Conservation (phyloP, 1,140 invertebrate genomes). For the Drosophila takahashii region DNA sequence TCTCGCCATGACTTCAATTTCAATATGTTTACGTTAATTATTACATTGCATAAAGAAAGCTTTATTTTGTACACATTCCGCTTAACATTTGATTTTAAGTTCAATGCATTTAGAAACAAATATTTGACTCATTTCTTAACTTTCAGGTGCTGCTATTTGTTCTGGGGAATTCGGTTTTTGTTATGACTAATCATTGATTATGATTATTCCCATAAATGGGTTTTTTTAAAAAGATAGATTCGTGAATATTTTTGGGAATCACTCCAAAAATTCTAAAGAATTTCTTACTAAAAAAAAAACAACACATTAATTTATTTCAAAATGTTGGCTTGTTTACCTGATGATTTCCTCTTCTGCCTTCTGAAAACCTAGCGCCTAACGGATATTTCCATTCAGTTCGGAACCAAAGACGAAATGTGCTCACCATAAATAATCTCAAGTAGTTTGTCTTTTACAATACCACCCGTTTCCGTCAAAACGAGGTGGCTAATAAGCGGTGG, state of each 20-base stretch:
- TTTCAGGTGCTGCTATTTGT: neutral
- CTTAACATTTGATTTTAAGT: no score
- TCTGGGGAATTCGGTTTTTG: neutral
- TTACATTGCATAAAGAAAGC: neutral
- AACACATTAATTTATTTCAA: constrained; percentile 3
- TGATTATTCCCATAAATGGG: neutral
- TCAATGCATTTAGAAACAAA: neutral
- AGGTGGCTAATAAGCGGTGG: constrained; percentile 14
- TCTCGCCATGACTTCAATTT: neutral
- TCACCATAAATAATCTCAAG: constrained; percentile 47
- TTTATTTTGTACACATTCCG: neutral
- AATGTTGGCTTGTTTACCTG: constrained; percentile 3
- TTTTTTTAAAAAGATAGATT: neutral
- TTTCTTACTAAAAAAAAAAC: no score
- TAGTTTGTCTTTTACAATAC: constrained; percentile 61
- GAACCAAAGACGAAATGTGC: constrained; percentile 46
- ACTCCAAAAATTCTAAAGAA: neutral
- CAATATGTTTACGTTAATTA: neutral
- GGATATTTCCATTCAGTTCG: constrained; percentile 54
- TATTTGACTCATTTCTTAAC: neutral
- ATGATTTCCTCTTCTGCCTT: constrained; percentile 1
- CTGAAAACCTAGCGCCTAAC: constrained; percentile 19
- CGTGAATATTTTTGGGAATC: constrained; percentile 1
- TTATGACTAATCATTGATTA: constrained; percentile 9
- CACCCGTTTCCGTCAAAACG: constrained; percentile 49